phyloP scores from a whole-genome alignment of 2,113 vertebrate genomes.

The Eolophus roseicapilla region DNA sequence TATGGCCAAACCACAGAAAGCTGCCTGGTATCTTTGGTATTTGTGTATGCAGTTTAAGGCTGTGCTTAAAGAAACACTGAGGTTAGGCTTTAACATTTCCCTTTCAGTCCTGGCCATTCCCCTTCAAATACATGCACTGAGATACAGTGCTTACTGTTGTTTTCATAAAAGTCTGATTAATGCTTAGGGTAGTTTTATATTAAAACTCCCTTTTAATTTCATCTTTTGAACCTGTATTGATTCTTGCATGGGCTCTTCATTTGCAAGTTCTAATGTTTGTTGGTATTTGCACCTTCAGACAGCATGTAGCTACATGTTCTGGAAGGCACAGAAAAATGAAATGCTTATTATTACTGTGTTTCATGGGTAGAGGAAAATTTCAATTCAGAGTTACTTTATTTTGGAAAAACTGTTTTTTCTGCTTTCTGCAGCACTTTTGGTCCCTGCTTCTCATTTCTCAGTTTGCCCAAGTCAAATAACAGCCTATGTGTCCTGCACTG shows the following conservation, averaged over 20 bases:
- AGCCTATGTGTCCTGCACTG: no score
- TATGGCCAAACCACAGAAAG: neutral
- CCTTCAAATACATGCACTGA: neutral
- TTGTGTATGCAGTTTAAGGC: neutral
- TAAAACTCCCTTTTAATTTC: neutral
- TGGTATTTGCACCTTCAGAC: neutral
- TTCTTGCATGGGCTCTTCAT: neutral
- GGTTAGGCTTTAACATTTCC: neutral
- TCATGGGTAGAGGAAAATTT: neutral
- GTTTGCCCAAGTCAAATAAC: neutral
- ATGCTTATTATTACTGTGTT: neutral
- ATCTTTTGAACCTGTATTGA: accelerated
- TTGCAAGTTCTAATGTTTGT: neutral
- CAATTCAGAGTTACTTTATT: neutral
- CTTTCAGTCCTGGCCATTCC: neutral
- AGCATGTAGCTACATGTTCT: neutral
- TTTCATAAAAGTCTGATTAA: neutral
- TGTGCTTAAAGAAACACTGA: neutral
- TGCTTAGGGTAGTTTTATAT: neutral
- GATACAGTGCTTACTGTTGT: neutral
- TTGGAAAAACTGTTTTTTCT: neutral
- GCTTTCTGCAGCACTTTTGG: neutral
- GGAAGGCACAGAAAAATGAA: neutral
- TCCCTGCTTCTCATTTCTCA: neutral
- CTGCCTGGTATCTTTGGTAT: neutral